A percentile compares a stretch with the other conserved stretches of the same genome.
Conservation (phyloP, 1,140 invertebrate species). For the Hyles vespertilio region DNA sequence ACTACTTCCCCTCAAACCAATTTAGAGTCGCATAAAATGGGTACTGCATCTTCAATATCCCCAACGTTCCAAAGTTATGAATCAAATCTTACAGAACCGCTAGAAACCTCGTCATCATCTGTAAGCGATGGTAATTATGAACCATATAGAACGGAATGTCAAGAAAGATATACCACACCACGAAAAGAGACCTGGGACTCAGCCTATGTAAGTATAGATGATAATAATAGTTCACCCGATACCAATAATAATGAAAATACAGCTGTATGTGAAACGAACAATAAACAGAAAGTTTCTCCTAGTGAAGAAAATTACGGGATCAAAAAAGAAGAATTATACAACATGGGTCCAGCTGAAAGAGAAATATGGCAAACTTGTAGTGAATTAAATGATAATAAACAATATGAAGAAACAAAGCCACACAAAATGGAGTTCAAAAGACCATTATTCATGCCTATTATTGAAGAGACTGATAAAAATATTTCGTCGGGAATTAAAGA, state of each 20-base stretch:
- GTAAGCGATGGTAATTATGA: slow-evolving; percentile 17
- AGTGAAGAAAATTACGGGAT: slow-evolving; percentile 29
- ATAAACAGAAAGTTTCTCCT: slow-evolving; percentile 47
- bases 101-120: slow-evolving; percentile 18
- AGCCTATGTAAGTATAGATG: slow-evolving; percentile 74
- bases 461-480: slow-evolving; percentile 60
- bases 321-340: slow-evolving; percentile 27
- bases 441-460: slow-evolving; percentile 54
- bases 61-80: slow-evolving; percentile 34
- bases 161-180: slow-evolving; percentile 30
- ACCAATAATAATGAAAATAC: slow-evolving; percentile 52
- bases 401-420: slow-evolving; percentile 33
- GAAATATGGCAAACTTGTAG: slow-evolving; percentile 60
- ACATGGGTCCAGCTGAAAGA: slow-evolving; percentile 61
- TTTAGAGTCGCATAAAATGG: slow-evolving; percentile 1
- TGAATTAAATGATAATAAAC: slow-evolving; percentile 30
- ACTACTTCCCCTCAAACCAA: neutral
- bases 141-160: slow-evolving; percentile 18
- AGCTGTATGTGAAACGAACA: slow-evolving; percentile 26
- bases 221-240: slow-evolving; percentile 60
- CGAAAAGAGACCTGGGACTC: slow-evolving; percentile 72
- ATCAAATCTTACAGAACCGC: slow-evolving; percentile 22
- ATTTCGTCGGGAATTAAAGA: slow-evolving; percentile 45
- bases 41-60: too few species aligned
- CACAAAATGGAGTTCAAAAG: slow-evolving; percentile 46